Evolutionary conservation across 2,888 invertebrate genomes (phyloP).

Genomic region (Drosophila merina): DNA sequence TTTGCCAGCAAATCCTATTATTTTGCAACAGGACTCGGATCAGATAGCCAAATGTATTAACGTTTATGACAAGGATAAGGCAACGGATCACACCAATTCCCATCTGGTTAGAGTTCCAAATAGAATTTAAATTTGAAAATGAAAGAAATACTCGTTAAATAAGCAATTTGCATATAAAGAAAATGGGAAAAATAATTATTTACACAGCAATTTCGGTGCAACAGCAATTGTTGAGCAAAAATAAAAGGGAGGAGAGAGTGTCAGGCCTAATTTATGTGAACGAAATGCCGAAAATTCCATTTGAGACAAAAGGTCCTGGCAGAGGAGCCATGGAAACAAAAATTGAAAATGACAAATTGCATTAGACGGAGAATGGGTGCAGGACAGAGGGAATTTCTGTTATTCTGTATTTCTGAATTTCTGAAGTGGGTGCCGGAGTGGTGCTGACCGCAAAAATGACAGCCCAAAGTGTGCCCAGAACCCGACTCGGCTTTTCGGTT

Average conservation of each 20-base stretch:
- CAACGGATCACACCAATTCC: conserved; percentile 12
- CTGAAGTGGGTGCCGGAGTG: conserved; percentile 11
- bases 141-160: conserved; percentile 17
- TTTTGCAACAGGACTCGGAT: conserved; percentile 13
- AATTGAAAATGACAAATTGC: conserved; percentile 78
- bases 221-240: conserved; percentile 1
- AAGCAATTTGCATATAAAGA: conserved; percentile 46
- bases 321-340: conserved; percentile 36
- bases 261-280: conserved; percentile 63
- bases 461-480: conserved; percentile 61
- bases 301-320: conserved; percentile 44
- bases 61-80: conserved; percentile 24
- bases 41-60: conserved; percentile 34
- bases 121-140: conserved; percentile 17
- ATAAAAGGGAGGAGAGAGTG: conserved; percentile 8
- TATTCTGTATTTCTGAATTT: neutral
- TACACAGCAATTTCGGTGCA: conserved; percentile 45
- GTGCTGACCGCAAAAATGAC: conserved; percentile 70
- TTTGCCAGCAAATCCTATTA: conserved; percentile 30
- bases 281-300: conserved; percentile 70
- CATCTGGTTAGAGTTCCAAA: conserved; percentile 24
- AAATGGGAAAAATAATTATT: conserved; percentile 50
- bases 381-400: conserved; percentile 4
- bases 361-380: conserved; percentile 47
- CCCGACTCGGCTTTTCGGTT: conserved; percentile 27